A percentile compares a stretch with the other conserved stretches of the same genome.
phyloP scores from a whole-genome alignment of 2,888 invertebrate genomes.

The Leptopterna dolabrata region DNA sequence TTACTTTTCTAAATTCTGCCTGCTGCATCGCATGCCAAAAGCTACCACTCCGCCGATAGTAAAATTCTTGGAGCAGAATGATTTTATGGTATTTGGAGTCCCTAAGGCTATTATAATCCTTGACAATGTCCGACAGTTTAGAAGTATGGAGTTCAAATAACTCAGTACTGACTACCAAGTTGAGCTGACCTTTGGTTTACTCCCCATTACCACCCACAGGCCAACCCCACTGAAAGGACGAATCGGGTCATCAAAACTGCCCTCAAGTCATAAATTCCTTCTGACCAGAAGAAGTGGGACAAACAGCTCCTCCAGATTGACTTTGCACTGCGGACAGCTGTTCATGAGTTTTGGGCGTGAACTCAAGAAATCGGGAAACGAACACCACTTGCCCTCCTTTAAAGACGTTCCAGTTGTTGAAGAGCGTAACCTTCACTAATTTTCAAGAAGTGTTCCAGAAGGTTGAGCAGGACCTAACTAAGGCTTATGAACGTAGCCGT shows the following conservation, averaged over 20 bases:
- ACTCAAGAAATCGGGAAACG: neutral
- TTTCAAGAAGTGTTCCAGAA: neutral
- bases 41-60: neutral
- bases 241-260: neutral
- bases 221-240: neutral
- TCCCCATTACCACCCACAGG: slow-evolving; percentile 19
- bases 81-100: neutral
- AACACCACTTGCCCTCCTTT: neutral
- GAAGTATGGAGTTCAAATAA: neutral
- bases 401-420: neutral
- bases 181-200: neutral
- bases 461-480: neutral
- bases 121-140: neutral
- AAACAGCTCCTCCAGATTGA: neutral
- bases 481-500: neutral
- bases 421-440: neutral
- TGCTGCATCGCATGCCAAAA: neutral
- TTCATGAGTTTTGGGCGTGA: neutral
- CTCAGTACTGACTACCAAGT: neutral
- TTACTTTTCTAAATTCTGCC: neutral
- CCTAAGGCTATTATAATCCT: neutral
- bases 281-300: neutral
- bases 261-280: neutral
- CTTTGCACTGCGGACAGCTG: neutral
- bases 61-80: neutral